Conservation (phyloP, 1,140 invertebrate species). For the Neotoxoptera formosana region DNA sequence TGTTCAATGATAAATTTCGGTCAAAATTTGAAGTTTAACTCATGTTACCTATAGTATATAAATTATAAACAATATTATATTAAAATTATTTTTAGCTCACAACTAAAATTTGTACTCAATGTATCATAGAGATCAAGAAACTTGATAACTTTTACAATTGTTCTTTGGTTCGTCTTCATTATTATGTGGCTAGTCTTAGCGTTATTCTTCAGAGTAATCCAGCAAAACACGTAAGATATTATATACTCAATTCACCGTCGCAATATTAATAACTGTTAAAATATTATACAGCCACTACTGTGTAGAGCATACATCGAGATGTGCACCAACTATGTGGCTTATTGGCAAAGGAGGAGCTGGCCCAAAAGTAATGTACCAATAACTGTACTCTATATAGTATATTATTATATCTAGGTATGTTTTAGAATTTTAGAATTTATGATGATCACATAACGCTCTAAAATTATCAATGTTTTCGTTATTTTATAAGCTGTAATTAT, state of each 20-base stretch:
- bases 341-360: background rate
- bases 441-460: background rate
- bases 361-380: background rate
- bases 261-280: background rate
- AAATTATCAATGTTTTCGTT: background rate
- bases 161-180: background rate
- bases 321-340: background rate
- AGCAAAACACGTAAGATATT: background rate
- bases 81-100: background rate
- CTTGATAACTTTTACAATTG: background rate
- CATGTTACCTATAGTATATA: no score
- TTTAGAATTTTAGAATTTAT: background rate
- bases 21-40: no score
- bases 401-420: background rate
- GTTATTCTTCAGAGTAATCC: background rate
- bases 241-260: background rate
- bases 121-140: background rate
- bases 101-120: background rate
- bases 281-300: background rate
- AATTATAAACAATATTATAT: background rate
- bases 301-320: background rate
- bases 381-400: background rate
- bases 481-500: background rate
- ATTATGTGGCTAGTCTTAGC: background rate
- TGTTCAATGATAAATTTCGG: no score